phyloP scores from a whole-genome alignment of 1,140 invertebrate genomes.

The Scylla paramamosain region DNA sequence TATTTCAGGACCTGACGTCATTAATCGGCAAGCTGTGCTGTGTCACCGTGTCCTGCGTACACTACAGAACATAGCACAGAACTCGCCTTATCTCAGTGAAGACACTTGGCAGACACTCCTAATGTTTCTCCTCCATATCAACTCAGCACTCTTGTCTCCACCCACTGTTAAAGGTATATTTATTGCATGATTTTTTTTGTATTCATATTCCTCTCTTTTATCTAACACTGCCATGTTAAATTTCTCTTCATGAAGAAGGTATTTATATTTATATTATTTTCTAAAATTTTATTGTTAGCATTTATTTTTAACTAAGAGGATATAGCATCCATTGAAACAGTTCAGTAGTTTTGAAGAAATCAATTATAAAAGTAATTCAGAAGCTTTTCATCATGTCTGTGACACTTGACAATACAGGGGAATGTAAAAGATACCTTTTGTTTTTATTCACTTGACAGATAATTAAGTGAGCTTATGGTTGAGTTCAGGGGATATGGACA shows the following conservation, averaged over 20 bases:
- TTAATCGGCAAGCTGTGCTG: constrained; percentile 95
- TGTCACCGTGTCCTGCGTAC: constrained; percentile 96
- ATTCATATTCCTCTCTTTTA: background rate
- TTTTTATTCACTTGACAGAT: too few species aligned
- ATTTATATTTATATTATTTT: too few species aligned
- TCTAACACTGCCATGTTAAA: background rate
- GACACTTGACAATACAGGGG: too few species aligned
- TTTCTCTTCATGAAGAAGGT: background rate
- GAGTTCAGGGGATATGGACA: too few species aligned
- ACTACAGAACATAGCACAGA: constrained; percentile 91
- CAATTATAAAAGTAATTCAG: too few species aligned
- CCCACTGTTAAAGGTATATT: constrained; percentile 89
- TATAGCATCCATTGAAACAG: too few species aligned
- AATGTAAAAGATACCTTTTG: too few species aligned
- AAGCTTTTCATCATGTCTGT: too few species aligned
- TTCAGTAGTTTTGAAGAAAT: too few species aligned
- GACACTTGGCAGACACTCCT: constrained; percentile 96
- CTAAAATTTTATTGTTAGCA: too few species aligned
- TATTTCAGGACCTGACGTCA: constrained; percentile 88
- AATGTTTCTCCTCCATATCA: constrained; percentile 94
- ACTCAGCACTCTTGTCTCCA: constrained; percentile 93
- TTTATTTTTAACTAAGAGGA: too few species aligned
- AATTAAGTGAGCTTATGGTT: too few species aligned
- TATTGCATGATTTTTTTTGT: background rate
- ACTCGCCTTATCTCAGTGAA: constrained; percentile 88